Percentiles rank a stretch among this genome's conserved stretches.
Conservation (phyloP, 1,140 invertebrate genomes). For the Phocides pigmalion region DNA sequence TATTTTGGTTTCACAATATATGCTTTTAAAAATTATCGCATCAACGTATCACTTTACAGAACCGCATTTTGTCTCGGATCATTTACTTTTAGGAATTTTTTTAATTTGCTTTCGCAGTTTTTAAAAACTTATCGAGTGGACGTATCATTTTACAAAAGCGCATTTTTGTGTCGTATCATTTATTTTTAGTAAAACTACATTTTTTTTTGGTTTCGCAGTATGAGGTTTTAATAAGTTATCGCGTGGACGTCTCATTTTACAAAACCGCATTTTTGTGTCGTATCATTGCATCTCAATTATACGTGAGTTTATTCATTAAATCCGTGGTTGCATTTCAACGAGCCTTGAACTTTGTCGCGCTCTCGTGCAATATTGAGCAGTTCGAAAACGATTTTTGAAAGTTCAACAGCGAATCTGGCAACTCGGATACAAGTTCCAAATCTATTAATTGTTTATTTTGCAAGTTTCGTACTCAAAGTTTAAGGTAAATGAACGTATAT, state of each 20-base stretch:
- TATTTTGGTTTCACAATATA: no score
- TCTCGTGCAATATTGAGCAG: conserved; percentile 28
- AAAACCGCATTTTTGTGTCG: background rate
- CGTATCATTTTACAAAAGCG: no score
- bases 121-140: no score
- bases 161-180: no score
- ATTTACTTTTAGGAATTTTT: no score
- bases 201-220: no score
- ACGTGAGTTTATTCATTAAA: conserved; percentile 8
- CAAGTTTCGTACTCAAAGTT: background rate
- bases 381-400: conserved; percentile 29
- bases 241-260: no score
- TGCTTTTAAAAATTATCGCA: no score
- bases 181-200: no score
- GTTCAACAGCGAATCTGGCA: conserved; percentile 27
- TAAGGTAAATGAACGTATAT: background rate
- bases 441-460: conserved; percentile 26
- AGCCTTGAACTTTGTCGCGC: conserved; percentile 28
- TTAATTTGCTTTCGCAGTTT: no score
- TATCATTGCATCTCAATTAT: background rate
- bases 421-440: conserved; percentile 5
- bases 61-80: no score
- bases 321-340: conserved; percentile 13
- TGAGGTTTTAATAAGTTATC: no score
- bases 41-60: background rate